phyloP scores from a whole-genome alignment of 92 coral and sea anemone genomes.

The Pocillopora grandis region DNA sequence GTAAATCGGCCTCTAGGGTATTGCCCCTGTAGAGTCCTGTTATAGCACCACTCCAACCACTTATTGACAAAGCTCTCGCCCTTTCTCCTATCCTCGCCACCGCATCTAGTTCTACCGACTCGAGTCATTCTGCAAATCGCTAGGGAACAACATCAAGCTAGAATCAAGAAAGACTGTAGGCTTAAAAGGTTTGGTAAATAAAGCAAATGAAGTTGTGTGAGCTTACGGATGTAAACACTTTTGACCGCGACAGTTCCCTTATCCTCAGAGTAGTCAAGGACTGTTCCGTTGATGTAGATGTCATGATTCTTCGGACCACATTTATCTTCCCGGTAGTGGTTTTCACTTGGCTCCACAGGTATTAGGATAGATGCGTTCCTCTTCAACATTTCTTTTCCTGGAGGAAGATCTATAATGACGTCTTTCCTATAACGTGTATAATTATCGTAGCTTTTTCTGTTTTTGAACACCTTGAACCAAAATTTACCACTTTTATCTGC shows the following conservation, averaged over 20 bases:
- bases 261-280: neutral
- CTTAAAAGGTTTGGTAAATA: neutral
- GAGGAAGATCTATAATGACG: conserved; percentile 2
- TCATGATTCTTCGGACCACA: neutral
- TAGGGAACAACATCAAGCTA: no score
- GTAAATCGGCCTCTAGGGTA: no score
- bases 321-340: neutral
- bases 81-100: no score
- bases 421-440: neutral
- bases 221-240: neutral
- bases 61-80: no score
- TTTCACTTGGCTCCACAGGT: neutral
- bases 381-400: neutral
- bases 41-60: no score
- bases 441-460: neutral
- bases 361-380: neutral
- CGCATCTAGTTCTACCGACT: no score
- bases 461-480: no score
- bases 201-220: no score
- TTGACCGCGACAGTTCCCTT: neutral
- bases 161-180: neutral
- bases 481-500: no score
- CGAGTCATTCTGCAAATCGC: no score
- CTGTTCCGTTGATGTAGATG: neutral
- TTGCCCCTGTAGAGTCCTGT: no score